These are phyloP conservation scores for Adela reaumurella DNA, from an alignment of 2,888 invertebrate genomes.

Conservation along the genomic window DNA sequence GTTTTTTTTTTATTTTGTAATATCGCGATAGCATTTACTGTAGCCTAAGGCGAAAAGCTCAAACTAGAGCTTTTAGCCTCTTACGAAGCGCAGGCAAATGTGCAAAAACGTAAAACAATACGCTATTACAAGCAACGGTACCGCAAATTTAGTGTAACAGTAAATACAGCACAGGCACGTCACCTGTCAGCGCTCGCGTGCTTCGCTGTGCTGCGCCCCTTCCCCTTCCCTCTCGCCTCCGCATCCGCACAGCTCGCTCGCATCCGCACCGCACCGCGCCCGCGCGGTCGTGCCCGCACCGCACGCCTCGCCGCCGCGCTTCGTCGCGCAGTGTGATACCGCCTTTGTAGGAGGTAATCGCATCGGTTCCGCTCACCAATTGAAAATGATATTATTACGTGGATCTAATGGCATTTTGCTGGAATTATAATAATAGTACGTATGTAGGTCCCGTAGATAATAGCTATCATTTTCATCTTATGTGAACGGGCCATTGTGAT, in stretches of 20 bases:
- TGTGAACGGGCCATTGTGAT: slow-evolving; percentile 5
- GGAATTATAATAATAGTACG: background rate
- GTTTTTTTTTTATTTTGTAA: too few species aligned
- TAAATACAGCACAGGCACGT: background rate
- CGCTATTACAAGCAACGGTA: background rate
- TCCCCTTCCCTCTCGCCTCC: background rate
- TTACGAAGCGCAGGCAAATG: too few species aligned
- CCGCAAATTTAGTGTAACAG: background rate
- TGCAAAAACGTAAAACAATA: background rate
- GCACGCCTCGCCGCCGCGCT: background rate
- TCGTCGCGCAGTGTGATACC: slow-evolving; percentile 9
- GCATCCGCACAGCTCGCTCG: background rate
- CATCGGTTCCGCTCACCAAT: slow-evolving; percentile 18
- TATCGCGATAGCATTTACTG: too few species aligned
- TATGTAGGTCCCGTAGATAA: background rate
- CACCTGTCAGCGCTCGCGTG: slow-evolving; percentile 4
- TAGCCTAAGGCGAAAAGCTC: too few species aligned
- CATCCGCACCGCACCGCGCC: background rate
- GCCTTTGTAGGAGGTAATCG: slow-evolving; percentile 10
- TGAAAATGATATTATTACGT: slow-evolving; percentile 26
- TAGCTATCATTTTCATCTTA: background rate
- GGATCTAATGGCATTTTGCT: background rate
- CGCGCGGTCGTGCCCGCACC: background rate
- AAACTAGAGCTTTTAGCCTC: too few species aligned
- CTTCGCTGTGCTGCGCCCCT: slow-evolving; percentile 7